phyloP scores from a whole-genome alignment of 2,888 invertebrate species.

The Hemaris fuciformis region DNA sequence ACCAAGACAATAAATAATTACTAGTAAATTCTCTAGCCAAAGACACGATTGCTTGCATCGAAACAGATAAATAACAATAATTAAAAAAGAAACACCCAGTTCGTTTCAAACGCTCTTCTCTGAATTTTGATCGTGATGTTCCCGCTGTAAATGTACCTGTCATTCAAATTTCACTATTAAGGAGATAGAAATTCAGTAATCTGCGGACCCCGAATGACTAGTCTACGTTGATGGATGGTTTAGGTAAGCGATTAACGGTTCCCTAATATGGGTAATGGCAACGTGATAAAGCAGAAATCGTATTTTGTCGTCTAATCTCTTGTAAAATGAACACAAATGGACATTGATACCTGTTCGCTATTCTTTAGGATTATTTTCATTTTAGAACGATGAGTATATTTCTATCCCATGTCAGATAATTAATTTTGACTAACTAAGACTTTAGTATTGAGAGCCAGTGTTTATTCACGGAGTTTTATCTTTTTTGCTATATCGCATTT shows the following conservation, averaged over 20 bases:
- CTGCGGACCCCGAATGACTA: constrained; percentile 42
- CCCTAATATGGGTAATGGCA: constrained; percentile 56
- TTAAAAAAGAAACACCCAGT: background rate
- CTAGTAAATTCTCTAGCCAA: too few species aligned
- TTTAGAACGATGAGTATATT: too few species aligned
- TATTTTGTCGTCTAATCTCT: constrained; percentile 2
- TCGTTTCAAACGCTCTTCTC: background rate
- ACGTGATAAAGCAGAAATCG: constrained; percentile 47
- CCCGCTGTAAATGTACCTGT: constrained; percentile 23
- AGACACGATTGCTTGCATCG: too few species aligned
- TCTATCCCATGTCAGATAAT: too few species aligned
- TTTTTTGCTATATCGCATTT: too few species aligned
- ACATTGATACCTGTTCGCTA: background rate
- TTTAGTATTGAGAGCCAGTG: too few species aligned
- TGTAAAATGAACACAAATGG: background rate
- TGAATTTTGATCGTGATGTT: constrained; percentile 12
- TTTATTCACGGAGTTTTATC: too few species aligned
- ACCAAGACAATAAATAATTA: too few species aligned
- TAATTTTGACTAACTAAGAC: too few species aligned
- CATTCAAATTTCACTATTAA: constrained; percentile 27
- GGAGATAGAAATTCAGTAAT: constrained; percentile 32
- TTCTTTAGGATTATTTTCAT: background rate
- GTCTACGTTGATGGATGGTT: constrained; percentile 57
- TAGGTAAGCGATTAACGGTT: constrained; percentile 41
- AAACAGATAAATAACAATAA: too few species aligned